phyloP scores from a whole-genome alignment of 2,888 invertebrate genomes.

The Tipula confusa region DNA sequence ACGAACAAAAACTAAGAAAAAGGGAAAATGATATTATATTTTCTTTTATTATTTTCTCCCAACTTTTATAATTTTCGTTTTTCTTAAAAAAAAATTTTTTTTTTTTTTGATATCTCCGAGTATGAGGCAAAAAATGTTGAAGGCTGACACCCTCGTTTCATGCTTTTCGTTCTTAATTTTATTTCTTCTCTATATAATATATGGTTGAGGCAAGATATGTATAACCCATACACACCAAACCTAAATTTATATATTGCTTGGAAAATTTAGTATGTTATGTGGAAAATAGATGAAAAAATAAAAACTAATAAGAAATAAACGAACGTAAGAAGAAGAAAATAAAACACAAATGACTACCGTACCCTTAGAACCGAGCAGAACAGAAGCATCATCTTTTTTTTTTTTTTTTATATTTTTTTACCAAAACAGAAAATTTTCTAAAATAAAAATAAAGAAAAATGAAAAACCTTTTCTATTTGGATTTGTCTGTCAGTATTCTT shows the following conservation, averaged over 20 bases:
- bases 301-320: not conserved
- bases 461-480: constrained; percentile 15
- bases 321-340: not conserved
- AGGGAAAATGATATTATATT: constrained; percentile 25
- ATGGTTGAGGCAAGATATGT: not conserved
- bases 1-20: not conserved
- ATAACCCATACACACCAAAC: not conserved
- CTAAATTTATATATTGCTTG: not conserved
- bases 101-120: not conserved
- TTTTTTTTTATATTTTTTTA: too few relatives aligned
- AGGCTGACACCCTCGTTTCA: constrained; percentile 20
- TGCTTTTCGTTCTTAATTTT: not conserved
- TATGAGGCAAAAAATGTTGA: not conserved
- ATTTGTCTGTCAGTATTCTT: constrained; percentile 9
- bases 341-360: not conserved
- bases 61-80: constrained; percentile 20
- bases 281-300: constrained; percentile 20
- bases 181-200: not conserved
- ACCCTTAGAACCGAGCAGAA: not conserved
- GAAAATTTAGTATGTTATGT: not conserved
- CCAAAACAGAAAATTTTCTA: not conserved
- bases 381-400: constrained; percentile 3
- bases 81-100: not conserved
- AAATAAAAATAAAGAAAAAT: not conserved
- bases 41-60: not conserved